Conservation (phyloP, 2,888 invertebrate species). For the Nephrotoma flavescens region DNA sequence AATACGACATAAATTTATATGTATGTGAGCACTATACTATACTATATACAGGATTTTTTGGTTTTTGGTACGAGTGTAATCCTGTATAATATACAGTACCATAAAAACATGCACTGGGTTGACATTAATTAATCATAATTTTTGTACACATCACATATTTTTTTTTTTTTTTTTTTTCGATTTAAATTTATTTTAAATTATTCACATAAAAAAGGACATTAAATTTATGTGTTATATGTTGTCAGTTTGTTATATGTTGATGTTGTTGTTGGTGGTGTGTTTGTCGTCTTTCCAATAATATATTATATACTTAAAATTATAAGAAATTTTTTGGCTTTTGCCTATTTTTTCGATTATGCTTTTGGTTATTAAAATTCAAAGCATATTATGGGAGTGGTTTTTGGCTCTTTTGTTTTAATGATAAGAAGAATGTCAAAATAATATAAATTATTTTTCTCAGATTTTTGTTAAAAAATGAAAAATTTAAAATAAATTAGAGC, state of each 20-base stretch:
- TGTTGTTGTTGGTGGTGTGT: not conserved
- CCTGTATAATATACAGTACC: not conserved
- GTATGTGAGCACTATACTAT: not conserved
- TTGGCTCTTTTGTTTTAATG: not conserved
- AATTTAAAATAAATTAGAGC: not conserved
- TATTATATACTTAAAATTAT: not conserved
- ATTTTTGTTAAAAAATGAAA: not conserved
- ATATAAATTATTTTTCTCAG: not conserved
- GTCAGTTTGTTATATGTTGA: not conserved
- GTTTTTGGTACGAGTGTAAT: not conserved
- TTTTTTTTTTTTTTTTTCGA: not conserved
- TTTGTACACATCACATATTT: not conserved
- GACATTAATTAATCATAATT: not conserved
- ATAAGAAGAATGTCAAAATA: not conserved
- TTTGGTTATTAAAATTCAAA: not conserved
- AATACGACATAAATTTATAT: not conserved
- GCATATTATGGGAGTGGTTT: not conserved
- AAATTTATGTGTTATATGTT: not conserved
- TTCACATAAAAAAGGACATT: not conserved
- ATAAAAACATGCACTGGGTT: not conserved
- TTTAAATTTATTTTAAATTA: not conserved
- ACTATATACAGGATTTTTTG: not conserved
- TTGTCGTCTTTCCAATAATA: not conserved
- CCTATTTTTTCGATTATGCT: not conserved
- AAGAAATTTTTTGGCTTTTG: not conserved